Percentiles rank a stretch among this genome's conserved stretches.
These are phyloP conservation scores for Anguilla obscura DNA, from an alignment of 2,797 vertebrate genomes.

Conservation along the genomic window DNA sequence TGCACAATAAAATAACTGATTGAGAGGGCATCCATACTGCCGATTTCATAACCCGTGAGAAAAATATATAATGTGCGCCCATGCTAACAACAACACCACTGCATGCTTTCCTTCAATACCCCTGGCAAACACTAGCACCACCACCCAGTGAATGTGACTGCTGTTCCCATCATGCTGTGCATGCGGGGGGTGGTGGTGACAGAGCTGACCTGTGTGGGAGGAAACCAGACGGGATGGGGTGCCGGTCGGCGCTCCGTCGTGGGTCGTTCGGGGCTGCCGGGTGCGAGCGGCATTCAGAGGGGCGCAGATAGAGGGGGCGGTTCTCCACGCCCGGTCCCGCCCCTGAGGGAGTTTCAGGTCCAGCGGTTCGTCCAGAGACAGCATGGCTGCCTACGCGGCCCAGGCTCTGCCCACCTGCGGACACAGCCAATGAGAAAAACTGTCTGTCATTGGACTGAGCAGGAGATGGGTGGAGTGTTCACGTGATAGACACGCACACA, in stretches of 20 bases:
- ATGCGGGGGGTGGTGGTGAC: constrained; percentile 45
- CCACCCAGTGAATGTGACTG: constrained; percentile 19
- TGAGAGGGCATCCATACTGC: too few species aligned
- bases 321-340: constrained; percentile 71
- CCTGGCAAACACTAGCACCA: neutral
- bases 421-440: constrained; percentile 42
- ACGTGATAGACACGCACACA: neutral
- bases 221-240: constrained; percentile 74
- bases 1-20: too few species aligned
- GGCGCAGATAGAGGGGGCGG: constrained; percentile 63
- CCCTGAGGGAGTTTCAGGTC: constrained; percentile 90
- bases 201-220: constrained; percentile 71
- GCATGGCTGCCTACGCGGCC: constrained; percentile 71
- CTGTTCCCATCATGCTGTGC: constrained; percentile 43
- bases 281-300: constrained; percentile 64
- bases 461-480: neutral
- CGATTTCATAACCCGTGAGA: too few species aligned
- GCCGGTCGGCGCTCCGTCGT: constrained; percentile 75
- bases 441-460: neutral
- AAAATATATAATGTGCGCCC: too few species aligned
- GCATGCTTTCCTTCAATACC: neutral
- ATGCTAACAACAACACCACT: neutral
- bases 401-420: constrained; percentile 62
- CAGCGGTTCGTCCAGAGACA: constrained; percentile 93
- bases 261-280: constrained; percentile 73